phyloP scores from a whole-genome alignment of 2,797 vertebrate species.

The Gambelia wislizenii region DNA sequence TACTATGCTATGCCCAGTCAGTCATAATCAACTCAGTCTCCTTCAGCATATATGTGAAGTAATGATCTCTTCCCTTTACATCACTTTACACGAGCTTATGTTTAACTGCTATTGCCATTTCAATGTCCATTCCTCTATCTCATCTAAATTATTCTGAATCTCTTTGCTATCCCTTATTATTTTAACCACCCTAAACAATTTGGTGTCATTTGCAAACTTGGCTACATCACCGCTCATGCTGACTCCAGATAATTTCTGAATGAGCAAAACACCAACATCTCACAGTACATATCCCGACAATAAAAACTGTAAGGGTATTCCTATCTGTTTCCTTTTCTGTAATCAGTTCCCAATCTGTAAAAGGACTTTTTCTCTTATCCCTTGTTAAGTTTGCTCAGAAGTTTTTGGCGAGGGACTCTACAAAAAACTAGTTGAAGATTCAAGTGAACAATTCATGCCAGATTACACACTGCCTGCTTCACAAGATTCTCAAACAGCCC shows the following conservation, averaged over 20 bases:
- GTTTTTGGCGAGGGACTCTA: neutral
- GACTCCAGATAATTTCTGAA: neutral
- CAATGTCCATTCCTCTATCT: neutral
- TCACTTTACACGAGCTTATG: neutral
- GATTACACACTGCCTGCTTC: neutral
- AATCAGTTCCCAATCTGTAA: neutral
- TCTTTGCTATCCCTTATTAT: neutral
- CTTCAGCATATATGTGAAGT: neutral
- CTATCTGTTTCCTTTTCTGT: neutral
- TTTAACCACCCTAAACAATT: neutral
- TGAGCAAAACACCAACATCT: neutral
- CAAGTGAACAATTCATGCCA: neutral
- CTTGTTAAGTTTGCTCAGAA: neutral
- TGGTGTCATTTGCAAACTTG: neutral
- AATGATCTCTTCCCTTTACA: too few relatives aligned
- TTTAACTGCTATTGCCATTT: neutral
- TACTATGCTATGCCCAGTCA: neutral
- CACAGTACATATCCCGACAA: neutral
- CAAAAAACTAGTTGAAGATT: neutral
- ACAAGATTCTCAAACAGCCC: neutral
- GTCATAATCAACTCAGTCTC: neutral
- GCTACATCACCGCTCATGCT: neutral
- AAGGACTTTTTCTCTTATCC: neutral
- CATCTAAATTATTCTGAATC: neutral
- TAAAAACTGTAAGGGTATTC: neutral